Evolutionary conservation across 1,140 invertebrate species (phyloP), one percentile per base, ranked within the genome.

Genomic region (Leptonema lineaticorne): DNA sequence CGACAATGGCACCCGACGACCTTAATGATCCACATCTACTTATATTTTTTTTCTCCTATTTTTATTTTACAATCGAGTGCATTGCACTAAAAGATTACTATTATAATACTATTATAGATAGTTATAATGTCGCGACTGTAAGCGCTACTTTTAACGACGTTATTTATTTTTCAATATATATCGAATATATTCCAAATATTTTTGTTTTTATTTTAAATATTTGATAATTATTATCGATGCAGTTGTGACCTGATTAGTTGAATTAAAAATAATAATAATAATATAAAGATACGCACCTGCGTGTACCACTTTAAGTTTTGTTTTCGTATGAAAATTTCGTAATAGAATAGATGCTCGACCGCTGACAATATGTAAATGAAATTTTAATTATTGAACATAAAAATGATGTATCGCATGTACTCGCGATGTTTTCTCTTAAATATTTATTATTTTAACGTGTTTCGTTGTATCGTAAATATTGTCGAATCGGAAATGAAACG

Each of bases 1-100:
- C 30, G 57, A 59, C 59, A 33, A 41, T 33, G 37, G 37, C 50
- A 53, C 50, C 50, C 50, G 59, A 9, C 37, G 59, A 62, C 59
- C 59, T 37, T 62, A 62, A 62, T 62, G 59, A 62, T 45, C 30
- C 9, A 26, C 37, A n/a, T 7, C 4, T 4, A n/a, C 37, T 45
- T 45, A 16, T 45, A n/a, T 45, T 45, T 9, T 4, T 45, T 45
- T 45, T 45, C 16, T 45, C 2, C 4, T 16, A 16, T 5, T 26
- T 9, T 53, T 24, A 14, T 53, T 53, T 53, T 24, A 24, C 24
- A 24, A 53, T 53, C 50, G 22, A 53, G 50, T 53, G 22, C 50
- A 22, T 2, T 53, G 50, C 50, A 53, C 50, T 14, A 4, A 41
- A 41, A 16, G 9, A 41, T 14, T 41, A 16, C 16, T 41, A 41